phyloP scores from a whole-genome alignment of 2,888 invertebrate genomes.

The Tortricodes alternella region DNA sequence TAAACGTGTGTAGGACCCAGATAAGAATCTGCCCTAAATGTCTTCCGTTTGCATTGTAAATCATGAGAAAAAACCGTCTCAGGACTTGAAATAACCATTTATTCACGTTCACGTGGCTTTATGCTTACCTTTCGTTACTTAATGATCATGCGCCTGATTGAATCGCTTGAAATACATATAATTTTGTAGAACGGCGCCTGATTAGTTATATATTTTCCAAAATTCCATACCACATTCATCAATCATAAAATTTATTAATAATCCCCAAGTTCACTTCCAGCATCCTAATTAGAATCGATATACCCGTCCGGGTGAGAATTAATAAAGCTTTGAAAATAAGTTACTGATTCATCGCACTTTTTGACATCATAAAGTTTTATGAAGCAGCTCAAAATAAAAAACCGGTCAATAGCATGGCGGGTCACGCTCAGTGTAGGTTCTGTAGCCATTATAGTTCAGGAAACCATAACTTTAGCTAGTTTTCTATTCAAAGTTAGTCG shows the following conservation, averaged over 20 bases:
- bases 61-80: slow-evolving; percentile 47
- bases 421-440: too few species aligned
- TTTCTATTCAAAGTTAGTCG: too few species aligned
- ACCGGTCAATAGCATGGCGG: too few species aligned
- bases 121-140: slow-evolving; percentile 39
- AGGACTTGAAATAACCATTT: slow-evolving; percentile 48
- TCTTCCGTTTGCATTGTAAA: too few species aligned
- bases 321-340: slow-evolving; percentile 20
- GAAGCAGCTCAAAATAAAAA: too few species aligned
- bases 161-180: slow-evolving; percentile 1
- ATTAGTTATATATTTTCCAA: too few species aligned
- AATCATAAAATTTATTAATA: slow-evolving; percentile 41
- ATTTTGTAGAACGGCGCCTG: too few species aligned
- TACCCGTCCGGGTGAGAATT: slow-evolving; percentile 3
- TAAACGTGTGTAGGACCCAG: too few species aligned
- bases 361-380: not conserved
- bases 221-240: too few species aligned
- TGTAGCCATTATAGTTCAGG: too few species aligned
- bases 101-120: slow-evolving; percentile 54
- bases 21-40: too few species aligned
- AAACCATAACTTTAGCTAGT: too few species aligned
- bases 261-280: slow-evolving; percentile 37
- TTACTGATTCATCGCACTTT: not conserved
- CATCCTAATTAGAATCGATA: slow-evolving; percentile 34
- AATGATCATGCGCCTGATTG: slow-evolving; percentile 16